Evolutionary conservation across 2,113 vertebrate species (phyloP).

Genomic region (Ivindomyrus marchei): DNA sequence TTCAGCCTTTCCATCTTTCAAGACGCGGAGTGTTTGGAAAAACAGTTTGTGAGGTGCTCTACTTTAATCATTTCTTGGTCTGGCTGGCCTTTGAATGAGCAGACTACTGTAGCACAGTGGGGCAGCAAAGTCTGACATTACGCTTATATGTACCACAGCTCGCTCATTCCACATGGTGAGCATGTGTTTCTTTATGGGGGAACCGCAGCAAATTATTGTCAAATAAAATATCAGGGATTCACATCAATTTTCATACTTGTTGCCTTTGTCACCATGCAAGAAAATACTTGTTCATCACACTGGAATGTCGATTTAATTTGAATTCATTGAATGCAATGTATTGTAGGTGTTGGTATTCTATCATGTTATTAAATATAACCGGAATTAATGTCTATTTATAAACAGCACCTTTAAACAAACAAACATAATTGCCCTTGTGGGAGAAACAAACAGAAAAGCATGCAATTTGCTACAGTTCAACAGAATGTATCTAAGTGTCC

Average conservation of each 20-base stretch:
- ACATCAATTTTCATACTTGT: not conserved
- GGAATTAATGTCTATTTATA: not conserved
- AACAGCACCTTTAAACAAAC: not conserved
- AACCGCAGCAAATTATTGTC: not conserved
- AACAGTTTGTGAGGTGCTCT: conserved; percentile 20
- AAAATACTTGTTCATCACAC: not conserved
- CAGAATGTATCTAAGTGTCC: not conserved
- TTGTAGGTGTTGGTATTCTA: not conserved
- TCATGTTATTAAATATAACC: not conserved
- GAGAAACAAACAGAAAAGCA: not conserved
- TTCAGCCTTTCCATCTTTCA: conserved; percentile 16
- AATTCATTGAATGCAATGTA: not conserved
- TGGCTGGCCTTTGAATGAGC: conserved; percentile 19
- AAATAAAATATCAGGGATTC: not conserved
- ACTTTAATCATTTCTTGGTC: conserved; percentile 27
- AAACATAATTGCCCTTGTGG: not conserved
- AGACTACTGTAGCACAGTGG: not conserved
- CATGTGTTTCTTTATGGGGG: not conserved
- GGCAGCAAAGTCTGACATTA: not conserved
- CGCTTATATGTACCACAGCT: not conserved
- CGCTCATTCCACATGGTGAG: not conserved
- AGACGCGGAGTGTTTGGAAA: not conserved
- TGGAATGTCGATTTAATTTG: not conserved
- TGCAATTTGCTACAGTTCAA: not conserved
- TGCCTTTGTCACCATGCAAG: not conserved